Evolutionary conservation across 2,797 vertebrate genomes (phyloP), one percentile per base, ranked within the genome.

Genomic region (Gallirallus australis): DNA sequence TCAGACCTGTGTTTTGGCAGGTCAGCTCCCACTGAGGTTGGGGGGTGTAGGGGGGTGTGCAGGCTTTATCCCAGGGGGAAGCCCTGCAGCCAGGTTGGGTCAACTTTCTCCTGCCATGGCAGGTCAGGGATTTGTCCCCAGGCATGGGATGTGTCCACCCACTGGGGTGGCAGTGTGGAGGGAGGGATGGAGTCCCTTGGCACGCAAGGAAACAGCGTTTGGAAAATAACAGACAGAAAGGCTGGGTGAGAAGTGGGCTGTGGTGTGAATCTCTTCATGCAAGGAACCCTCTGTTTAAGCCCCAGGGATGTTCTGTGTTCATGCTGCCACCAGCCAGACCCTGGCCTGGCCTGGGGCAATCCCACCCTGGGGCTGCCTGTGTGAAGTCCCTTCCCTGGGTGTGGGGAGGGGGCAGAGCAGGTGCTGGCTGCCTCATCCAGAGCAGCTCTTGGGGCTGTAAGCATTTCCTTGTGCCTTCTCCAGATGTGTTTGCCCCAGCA

Each of bases 151-250:
- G 16, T 0, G 7, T 39, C 47, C 40, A 42, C 15, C 17, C 52
- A 11, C 50, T 21, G n/a, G 0, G 2, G 65, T 2, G 28, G 17
- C 19, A 19, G 40, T 0, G 0, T 3, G 39, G 4, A 3, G 9
- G 42, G 71, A 23, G 54, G 39, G 4, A 2, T 8, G 42, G 71
- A 23, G 54, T 4, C 54, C 17, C 8, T 59, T 59, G 31, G n/a
- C 28, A 11, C 0, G 0, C 7, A 18, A 12, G 40, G 47, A 64
- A 60, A 52, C 12, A 77, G 23, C 6, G 7, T n/a, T 59, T 50
- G 64, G 57, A 18, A 31, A 47, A 31, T 6, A 75, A 39, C 45
- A 17, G 45, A 23, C 2, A 4, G 66, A 15, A 57, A 35, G 24
- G 3, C 9, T 53, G 45, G 72, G 52, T 37, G 6, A 66, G 69